Base-by-base conservation (phyloP, 2,113 vertebrate genomes). In the Numenius arquata region DNA sequence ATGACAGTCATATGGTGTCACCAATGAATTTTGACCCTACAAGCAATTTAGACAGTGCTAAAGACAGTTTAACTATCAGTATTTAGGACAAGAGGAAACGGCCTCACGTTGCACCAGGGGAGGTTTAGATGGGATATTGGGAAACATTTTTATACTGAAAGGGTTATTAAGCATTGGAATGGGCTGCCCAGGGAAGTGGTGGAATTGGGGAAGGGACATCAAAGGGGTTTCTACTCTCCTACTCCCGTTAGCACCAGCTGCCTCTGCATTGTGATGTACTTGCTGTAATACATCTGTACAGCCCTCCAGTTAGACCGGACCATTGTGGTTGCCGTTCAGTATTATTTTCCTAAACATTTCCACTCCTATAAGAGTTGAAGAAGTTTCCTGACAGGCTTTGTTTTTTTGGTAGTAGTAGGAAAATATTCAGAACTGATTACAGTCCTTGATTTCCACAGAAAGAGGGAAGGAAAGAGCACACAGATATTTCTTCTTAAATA, bases 401-500 rank as follows among this genome's bases (percentile, higher is more conserved):
- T 8, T 79, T 93, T 82, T 92, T 87, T 2, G 1, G 17, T 63
- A 89, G 61, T 2, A 75, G 38, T 5, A 95, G 14, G 20, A 80
- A 92, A 86, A 6, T 23, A 27, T 59, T 80, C 65, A 81, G 14
- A 75, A 75, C 36, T 62, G 68, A 85, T 47, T 63, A 66, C 0
- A 8, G 8, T 27, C 55, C 25, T 84, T 67, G 38, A 41, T 86
- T 86, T 93, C 90, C 67, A 81, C 66, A 74, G 58, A 66, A 87
- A 71, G 27, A 85, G 19, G 12, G 17, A 95, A 77, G 22, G 21
- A 81, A 81, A 91, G 40, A 67, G 32, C n/a, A 53, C 18, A 40
- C 6, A 59, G 72, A 61, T 36, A 48, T 84, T 94, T 86, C 63
- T 86, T 80, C 82, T 96, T 84, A 94, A 94, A 87, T 84, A 92